These are phyloP conservation scores for Diloba caeruleocephala DNA, from an alignment of 2,888 invertebrate species.

Conservation along the genomic window DNA sequence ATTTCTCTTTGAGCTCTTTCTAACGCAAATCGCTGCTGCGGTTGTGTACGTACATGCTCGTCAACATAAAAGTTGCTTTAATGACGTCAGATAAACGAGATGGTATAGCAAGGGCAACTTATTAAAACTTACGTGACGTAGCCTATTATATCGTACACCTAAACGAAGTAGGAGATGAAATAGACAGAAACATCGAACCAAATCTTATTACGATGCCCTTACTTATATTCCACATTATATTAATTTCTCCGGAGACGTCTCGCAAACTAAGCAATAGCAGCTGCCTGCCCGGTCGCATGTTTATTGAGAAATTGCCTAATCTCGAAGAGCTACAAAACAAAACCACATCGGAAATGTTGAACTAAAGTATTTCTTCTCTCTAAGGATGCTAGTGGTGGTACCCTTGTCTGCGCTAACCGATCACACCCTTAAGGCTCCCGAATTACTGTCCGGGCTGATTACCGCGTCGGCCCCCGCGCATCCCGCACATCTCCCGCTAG, in stretches of 20 bases:
- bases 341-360: conserved; percentile 87
- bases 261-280: conserved; percentile 83
- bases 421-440: conserved; percentile 88
- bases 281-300: conserved; percentile 83
- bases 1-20: conserved; percentile 58
- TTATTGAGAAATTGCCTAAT: conserved; percentile 88
- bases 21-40: conserved; percentile 34
- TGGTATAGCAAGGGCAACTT: conserved; percentile 43
- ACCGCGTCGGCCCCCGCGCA: conserved; percentile 70
- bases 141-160: conserved; percentile 62
- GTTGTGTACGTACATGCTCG: conserved; percentile 23
- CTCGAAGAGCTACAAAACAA: conserved; percentile 88
- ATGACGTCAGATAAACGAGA: conserved; percentile 26
- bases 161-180: conserved; percentile 75
- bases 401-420: conserved; percentile 88
- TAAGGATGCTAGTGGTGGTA: conserved; percentile 83
- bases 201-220: conserved; percentile 78
- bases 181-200: conserved; percentile 79
- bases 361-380: conserved; percentile 88
- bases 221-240: conserved; percentile 84
- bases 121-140: conserved; percentile 56
- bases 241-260: conserved; percentile 87
- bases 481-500: conserved; percentile 48
- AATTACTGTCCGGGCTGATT: conserved; percentile 88
- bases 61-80: conserved; percentile 42